Base-by-base conservation (phyloP, 1,140 invertebrate species). In the Neodiprion pinetum region DNA sequence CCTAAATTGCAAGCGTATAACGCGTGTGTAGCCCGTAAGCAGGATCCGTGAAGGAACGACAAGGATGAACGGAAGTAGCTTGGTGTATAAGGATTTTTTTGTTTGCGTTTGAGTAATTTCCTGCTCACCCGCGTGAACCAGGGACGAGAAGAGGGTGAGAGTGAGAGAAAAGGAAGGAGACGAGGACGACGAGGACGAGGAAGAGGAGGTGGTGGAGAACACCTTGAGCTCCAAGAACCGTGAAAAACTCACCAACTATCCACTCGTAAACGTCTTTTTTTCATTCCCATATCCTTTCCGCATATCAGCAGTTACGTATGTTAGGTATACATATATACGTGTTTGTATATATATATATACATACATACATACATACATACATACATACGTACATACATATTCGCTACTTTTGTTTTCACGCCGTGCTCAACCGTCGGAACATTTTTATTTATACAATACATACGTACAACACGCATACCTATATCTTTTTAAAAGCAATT, bases 101-200 rank as follows among this genome's bases (percentile, higher is more conserved):
- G 48, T 23, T 71, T 50, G 28, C 48, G 70, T 48, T 50, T 47
- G 21, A 50, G 70, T 49, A 71, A 71, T 71, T 71, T 71, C 70
- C 70, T 71, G 40, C 70, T 61, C 53, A 61, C 11, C 53, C 53
- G 53, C n/a, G 53, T 61, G 8, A 40, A 17, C 53, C 53, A 61
- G 53, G 7, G 28, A 17, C 53, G 53, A 61, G 53, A 61, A 12
- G 53, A 61, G 53, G 53, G 53, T 61, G 11, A 61, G 53, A 40
- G 53, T 17, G 53, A 61, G n/a, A 40, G 28, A 40, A 21, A 21
- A 40, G 53, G 53, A 40, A 40, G 28, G 28, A 40, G 28, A 40
- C 28, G 28, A 40, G 2, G 28, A 40, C 28, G 1, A 40, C 28
- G 28, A 40, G 2, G 28, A 40, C 2, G 28, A 40, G 2, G 28